Conservation (phyloP, 1,140 invertebrate genomes). For the Hormaphis cornu region DNA sequence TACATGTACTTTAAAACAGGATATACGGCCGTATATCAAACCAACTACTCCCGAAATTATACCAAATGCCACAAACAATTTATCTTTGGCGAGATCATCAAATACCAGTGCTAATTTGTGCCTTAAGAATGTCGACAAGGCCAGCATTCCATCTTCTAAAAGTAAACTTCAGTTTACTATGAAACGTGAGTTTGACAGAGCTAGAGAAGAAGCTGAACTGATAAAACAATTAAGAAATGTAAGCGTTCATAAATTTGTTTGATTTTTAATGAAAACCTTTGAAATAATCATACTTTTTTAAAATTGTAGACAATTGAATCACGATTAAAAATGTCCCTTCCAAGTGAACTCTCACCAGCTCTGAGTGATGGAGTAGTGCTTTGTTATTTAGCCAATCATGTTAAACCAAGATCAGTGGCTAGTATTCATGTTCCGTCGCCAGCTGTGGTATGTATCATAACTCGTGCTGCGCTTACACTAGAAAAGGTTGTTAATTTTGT, state of each 20-base stretch:
- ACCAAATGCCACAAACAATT: constrained; percentile 1
- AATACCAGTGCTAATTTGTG: background rate
- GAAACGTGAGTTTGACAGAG: constrained; percentile 79
- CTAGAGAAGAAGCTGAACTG: constrained; percentile 77
- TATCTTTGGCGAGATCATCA: background rate
- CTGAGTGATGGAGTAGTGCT: constrained; percentile 84
- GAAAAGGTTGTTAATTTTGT: constrained; percentile 3
- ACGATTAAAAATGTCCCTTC: constrained; percentile 77
- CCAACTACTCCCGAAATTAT: constrained; percentile 1
- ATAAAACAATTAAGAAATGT: constrained; percentile 74
- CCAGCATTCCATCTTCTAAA: background rate
- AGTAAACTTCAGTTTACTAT: constrained; percentile 82
- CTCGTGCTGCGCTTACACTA: background rate
- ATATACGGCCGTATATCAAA: constrained; percentile 15
- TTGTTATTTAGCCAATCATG: constrained; percentile 87
- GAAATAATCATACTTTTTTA: background rate
- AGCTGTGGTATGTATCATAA: constrained; percentile 64
- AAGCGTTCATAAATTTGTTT: constrained; percentile 40
- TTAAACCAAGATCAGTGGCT: constrained; percentile 76
- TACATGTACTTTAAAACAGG: background rate
- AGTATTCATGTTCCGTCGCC: constrained; percentile 91
- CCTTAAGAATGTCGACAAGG: background rate
- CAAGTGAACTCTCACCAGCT: constrained; percentile 74
- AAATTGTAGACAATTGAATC: constrained; percentile 72
- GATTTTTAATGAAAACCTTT: background rate